Evolutionary conservation across 2,888 invertebrate genomes (phyloP), one percentile per base, ranked within the genome.

Genomic region (Drosophila paranaensis): DNA sequence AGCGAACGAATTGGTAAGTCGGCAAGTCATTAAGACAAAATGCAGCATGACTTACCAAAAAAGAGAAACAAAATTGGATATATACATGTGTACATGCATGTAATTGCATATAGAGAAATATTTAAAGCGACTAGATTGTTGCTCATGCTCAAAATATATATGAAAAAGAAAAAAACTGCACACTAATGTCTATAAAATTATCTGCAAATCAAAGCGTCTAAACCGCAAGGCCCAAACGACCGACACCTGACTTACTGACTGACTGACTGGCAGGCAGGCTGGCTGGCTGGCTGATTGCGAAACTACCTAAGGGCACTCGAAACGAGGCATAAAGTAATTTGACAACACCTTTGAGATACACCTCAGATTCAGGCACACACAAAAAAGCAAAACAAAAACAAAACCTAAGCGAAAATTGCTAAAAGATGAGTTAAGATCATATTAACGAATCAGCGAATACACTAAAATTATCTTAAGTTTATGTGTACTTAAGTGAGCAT

Each of bases 121-220:
- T 76, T 76, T 70, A 74, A 81, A 74, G 57, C 61, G 65, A 74
- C 57, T 81, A 77, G 43, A 64, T 53, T 74, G 50, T 62, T 57
- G 46, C 27, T 48, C 35, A 50, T 20, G 33, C 13, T 50, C 6
- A 20, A 27, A 43, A 64, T 20, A 62, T 25, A 43, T 6, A 33
- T 30, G n/a, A 46, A 30, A 46, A 6, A 13, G 3, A 46, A 30
- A 48, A 72, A 85, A 85, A 85, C 67, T 87, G 88, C 82, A 85
- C 68, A 85, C 82, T 86, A 86, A 89, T 89, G 86, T 74, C 66
- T 82, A 82, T 76, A 82, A 87, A 79, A 88, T 88, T 79, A 89
- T 88, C 85, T 72, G 76, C 82, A 85, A 89, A 86, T 87, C 88
- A 81, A 89, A 89, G 74, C 81, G 84, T 68, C 79, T 69, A 75